phyloP scores from a whole-genome alignment of 2,797 vertebrate genomes.

The Siniperca obscura region DNA sequence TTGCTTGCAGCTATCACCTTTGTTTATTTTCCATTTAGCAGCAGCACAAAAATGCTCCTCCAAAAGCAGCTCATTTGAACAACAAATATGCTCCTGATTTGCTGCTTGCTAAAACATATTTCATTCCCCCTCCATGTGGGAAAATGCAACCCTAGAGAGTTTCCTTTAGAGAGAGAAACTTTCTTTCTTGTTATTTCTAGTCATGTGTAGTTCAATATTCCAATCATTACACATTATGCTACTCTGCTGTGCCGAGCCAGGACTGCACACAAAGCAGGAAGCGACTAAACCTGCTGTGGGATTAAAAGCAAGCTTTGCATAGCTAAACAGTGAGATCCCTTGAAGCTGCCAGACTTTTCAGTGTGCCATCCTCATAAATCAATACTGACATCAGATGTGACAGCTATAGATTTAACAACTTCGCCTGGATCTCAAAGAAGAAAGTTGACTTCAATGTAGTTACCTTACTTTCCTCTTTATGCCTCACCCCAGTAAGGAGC shows the following conservation, averaged over 20 bases:
- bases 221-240: constrained; percentile 80
- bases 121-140: constrained; percentile 29
- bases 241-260: constrained; percentile 72
- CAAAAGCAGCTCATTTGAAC: constrained; percentile 45
- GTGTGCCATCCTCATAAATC: constrained; percentile 78
- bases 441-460: constrained; percentile 69
- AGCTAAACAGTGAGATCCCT: constrained; percentile 80
- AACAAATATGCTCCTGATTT: constrained; percentile 55
- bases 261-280: constrained; percentile 80
- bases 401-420: constrained; percentile 80
- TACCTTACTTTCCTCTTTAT: constrained; percentile 52
- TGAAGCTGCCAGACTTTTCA: constrained; percentile 77
- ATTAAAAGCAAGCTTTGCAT: constrained; percentile 85
- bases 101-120: constrained; percentile 48
- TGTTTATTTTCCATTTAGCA: constrained; percentile 54
- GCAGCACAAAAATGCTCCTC: constrained; percentile 26
- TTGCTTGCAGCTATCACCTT: constrained; percentile 27
- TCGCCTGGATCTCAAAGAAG: constrained; percentile 55
- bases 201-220: constrained; percentile 80
- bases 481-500: constrained; percentile 46
- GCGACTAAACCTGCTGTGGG: constrained; percentile 79
- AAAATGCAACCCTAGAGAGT: constrained; percentile 59
- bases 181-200: constrained; percentile 77
- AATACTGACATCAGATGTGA: constrained; percentile 82
- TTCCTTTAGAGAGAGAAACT: constrained; percentile 50